phyloP scores from a whole-genome alignment of 1,140 invertebrate species.

The Bursaphelenchus mucronatus region DNA sequence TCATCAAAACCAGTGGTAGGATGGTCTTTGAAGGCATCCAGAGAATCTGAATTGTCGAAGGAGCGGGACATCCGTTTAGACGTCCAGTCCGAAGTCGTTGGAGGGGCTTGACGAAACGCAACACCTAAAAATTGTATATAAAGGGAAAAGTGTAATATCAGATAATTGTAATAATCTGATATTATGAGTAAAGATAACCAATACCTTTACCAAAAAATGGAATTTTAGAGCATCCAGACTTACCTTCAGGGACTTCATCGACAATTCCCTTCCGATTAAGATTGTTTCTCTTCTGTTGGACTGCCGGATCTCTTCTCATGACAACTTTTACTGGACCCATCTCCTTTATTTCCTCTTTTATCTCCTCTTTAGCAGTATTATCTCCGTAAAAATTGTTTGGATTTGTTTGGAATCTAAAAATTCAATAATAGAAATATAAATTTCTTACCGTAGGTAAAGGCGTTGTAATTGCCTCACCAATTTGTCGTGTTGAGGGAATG shows the following conservation, averaged over 20 bases:
- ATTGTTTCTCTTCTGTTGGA: not conserved
- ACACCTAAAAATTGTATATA: not conserved
- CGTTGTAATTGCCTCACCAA: conserved; percentile 64
- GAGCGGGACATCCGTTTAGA: conserved; percentile 55
- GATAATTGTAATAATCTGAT: too few relatives aligned
- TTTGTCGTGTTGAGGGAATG: conserved; percentile 81
- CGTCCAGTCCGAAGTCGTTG: conserved; percentile 36
- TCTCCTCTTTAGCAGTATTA: too few relatives aligned
- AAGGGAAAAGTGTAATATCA: not conserved
- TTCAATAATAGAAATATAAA: too few relatives aligned
- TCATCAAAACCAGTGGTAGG: not conserved
- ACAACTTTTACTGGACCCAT: conserved; percentile 8
- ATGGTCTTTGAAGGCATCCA: conserved; percentile 14
- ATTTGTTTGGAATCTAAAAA: too few relatives aligned
- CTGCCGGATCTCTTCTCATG: not conserved
- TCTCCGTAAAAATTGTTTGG: too few relatives aligned
- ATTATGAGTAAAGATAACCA: too few relatives aligned
- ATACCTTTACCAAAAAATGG: too few relatives aligned
- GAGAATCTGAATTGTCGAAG: conserved; percentile 40
- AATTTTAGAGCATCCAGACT: too few relatives aligned
- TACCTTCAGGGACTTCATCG: not conserved
- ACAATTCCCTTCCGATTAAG: not conserved
- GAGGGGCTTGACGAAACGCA: not conserved
- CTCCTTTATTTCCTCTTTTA: not conserved
- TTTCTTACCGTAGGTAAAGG: conserved; percentile 1